Base-by-base conservation (phyloP, 2,113 vertebrate genomes). In the Eulacestoma nigropectus region DNA sequence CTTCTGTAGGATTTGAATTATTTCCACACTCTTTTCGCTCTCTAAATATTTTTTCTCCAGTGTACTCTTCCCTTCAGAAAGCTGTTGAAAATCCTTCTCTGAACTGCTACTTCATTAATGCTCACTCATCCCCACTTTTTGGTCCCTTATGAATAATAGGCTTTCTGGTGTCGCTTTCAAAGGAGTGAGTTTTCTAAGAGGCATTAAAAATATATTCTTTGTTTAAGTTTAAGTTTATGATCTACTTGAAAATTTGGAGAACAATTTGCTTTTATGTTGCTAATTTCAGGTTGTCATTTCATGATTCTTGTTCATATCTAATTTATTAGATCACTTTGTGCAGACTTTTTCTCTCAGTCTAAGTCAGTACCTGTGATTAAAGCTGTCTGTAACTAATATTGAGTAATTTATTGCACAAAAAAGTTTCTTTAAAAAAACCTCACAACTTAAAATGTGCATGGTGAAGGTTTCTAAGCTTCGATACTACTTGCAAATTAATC, bases 201-300 rank as follows among this genome's bases (percentile, higher is more conserved):
- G 56, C 15, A 44, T 63, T 81, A 70, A 94, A 77, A 26, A 63
- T 3, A 39, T 16, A 89, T 35, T 90, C 35, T 32, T 76, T 92
- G 52, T 82, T 94, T 65, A 85, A 93, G 91, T 89, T 95, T 91
- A 65, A 75, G 41, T 69, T 85, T 89, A 67, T 73, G 35, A 29
- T 65, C 69, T 91, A 41, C 83, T 92, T 72, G 57, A 89, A 87
- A 80, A 92, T 95, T 85, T 92, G 11, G 72, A 89, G 22, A 64
- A 86, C 26, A 25, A 33, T 92, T 96, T 91, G 10, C 79, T 95
- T 97, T 94, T 87, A 65, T 91, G n/a, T 55, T 89, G 27, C 14
- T 83, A 86, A 95, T 91, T 97, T 94, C 84, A 96, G 53, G 84
- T 93, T 94, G 81, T 95, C 41, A 69, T 93, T 95, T 81, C 62